A percentile compares a stretch with the other conserved stretches of the same genome.
Conservation (phyloP, 2,888 invertebrate species). For the Leptura quadrifasciata region DNA sequence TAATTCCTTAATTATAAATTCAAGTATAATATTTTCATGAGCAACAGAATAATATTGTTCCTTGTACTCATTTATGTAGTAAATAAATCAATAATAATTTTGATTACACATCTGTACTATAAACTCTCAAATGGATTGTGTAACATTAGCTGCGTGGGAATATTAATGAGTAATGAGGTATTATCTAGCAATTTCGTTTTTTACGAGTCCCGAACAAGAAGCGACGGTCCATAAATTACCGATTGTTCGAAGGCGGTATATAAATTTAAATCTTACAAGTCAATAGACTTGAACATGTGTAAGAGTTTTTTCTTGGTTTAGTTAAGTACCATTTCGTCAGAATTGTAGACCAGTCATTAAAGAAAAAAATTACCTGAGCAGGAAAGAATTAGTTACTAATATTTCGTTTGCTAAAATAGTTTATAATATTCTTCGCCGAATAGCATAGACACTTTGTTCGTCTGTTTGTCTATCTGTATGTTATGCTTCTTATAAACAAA, state of each 20-base stretch:
- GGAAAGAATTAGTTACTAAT: too few relatives aligned
- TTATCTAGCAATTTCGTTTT: slow-evolving; percentile 15
- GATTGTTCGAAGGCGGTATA: background rate
- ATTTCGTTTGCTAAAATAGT: too few relatives aligned
- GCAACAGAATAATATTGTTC: background rate
- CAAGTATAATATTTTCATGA: background rate
- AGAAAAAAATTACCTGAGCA: too few relatives aligned
- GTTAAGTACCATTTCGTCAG: too few relatives aligned
- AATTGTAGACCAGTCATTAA: too few relatives aligned
- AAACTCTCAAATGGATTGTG: slow-evolving; percentile 7
- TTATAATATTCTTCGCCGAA: too few relatives aligned
- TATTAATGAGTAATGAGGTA: slow-evolving; percentile 1
- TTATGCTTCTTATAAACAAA: too few relatives aligned
- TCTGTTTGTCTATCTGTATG: too few relatives aligned
- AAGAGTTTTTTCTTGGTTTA: too few relatives aligned
- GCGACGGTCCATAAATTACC: slow-evolving; percentile 3
- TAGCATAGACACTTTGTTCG: too few relatives aligned
- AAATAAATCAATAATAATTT: background rate
- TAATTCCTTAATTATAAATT: background rate
- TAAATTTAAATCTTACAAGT: background rate
- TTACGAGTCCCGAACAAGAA: slow-evolving; percentile 1
- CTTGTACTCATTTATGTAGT: background rate
- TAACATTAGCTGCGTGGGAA: slow-evolving; percentile 27
- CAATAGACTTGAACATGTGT: background rate
- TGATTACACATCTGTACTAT: background rate